A percentile compares a stretch with the other conserved stretches of the same genome.
These are phyloP conservation scores for Champsocephalus esox DNA, from an alignment of 2,797 vertebrate genomes.

Conservation along the genomic window DNA sequence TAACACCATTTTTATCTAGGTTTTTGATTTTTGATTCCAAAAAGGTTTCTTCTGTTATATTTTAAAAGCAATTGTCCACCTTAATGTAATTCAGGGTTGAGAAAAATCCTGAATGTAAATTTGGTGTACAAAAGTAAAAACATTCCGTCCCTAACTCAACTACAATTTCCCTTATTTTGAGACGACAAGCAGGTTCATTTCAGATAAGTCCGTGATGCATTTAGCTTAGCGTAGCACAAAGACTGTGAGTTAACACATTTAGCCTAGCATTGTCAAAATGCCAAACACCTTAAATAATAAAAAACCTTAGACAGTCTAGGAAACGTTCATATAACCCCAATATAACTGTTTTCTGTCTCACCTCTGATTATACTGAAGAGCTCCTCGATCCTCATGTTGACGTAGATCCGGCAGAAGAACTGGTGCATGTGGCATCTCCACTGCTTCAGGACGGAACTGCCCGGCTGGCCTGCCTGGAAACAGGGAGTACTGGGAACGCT, in stretches of 20 bases:
- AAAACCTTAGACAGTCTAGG: not conserved
- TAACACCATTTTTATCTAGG: no score
- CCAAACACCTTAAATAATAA: not conserved
- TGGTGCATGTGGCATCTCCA: conserved; percentile 96
- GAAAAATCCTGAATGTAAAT: not conserved
- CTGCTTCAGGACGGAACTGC: conserved; percentile 86
- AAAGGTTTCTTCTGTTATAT: no score
- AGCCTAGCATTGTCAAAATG: not conserved
- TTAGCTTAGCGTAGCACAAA: conserved; percentile 15
- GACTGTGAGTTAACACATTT: not conserved
- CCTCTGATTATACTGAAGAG: conserved; percentile 98
- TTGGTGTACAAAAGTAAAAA: not conserved
- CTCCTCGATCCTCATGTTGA: conserved; percentile 96
- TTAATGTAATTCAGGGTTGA: no score
- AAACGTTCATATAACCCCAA: no score
- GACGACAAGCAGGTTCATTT: not conserved
- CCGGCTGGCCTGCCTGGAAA: conserved; percentile 17
- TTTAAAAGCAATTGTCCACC: no score
- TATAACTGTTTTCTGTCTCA: conserved; percentile 43
- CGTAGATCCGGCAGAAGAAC: conserved; percentile 96
- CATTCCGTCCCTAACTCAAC: not conserved
- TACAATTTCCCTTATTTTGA: not conserved
- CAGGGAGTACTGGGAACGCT: conserved; percentile 67
- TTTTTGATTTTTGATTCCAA: no score
- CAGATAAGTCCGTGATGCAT: not conserved